Evolutionary conservation across 35 echinoderm and acorn worm genomes (phyloP).

Genomic region (Diadema setosum): DNA sequence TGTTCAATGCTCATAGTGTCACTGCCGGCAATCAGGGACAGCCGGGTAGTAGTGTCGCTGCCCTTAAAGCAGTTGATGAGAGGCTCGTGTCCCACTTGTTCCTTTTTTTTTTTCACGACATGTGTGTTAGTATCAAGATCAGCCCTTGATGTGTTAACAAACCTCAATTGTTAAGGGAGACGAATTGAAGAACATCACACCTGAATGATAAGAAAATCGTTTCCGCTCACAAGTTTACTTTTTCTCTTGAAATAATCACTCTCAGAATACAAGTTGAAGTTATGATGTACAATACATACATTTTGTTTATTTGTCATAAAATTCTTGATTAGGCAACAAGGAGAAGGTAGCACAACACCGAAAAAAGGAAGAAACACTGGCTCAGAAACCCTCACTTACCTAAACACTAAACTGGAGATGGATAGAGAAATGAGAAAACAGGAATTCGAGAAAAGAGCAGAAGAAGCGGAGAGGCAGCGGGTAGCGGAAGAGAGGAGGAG

Average conservation of each 20-base stretch:
- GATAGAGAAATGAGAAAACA: conserved; percentile 24
- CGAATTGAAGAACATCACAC: not conserved
- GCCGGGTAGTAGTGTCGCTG: no score
- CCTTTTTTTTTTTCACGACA: no score
- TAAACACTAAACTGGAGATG: conserved; percentile 46
- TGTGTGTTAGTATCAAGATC: no score
- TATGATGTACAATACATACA: not conserved
- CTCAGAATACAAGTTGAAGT: not conserved
- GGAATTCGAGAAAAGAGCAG: conserved; percentile 25
- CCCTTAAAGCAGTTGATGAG: no score
- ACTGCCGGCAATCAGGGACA: no score
- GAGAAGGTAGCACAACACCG: conserved; percentile 14
- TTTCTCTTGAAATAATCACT: not conserved
- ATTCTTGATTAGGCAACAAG: conserved; percentile 24
- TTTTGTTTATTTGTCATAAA: not conserved
- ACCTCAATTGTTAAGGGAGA: not conserved
- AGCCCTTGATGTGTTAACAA: not conserved
- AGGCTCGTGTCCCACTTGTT: no score
- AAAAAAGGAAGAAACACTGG: conserved; percentile 26
- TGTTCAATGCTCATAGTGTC: no score
- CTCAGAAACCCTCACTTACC: not conserved
- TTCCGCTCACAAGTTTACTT: not conserved
- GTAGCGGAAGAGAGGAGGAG: conserved; percentile 13
- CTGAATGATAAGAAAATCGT: not conserved
- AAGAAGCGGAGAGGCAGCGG: not conserved